phyloP scores from a whole-genome alignment of 2,113 vertebrate species.

The Camarhynchus parvulus region DNA sequence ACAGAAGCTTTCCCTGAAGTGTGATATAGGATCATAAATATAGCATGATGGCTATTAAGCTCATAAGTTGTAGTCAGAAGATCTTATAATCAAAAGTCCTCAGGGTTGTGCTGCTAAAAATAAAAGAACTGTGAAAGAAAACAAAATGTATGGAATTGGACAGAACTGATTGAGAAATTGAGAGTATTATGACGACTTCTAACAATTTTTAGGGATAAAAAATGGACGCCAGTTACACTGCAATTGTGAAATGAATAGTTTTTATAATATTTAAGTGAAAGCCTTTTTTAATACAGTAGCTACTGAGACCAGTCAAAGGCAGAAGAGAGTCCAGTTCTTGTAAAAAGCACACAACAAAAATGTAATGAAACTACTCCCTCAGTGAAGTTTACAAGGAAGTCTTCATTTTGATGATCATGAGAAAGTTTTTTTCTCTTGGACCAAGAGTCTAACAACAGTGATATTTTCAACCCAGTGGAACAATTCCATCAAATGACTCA shows the following conservation, averaged over 20 bases:
- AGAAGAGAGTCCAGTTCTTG: not conserved
- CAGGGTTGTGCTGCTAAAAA: not conserved
- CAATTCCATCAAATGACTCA: not conserved
- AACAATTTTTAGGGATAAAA: not conserved
- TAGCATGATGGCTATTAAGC: slow-evolving; percentile 42
- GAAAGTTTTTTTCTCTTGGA: not conserved
- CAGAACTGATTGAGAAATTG: not conserved
- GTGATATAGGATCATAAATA: slow-evolving; percentile 70
- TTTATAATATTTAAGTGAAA: not conserved
- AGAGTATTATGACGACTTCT: not conserved
- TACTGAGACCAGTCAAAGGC: not conserved
- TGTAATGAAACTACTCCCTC: not conserved
- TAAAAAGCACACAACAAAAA: not conserved
- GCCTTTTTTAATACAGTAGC: not conserved
- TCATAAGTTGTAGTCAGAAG: slow-evolving; percentile 17
- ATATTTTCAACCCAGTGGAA: not conserved
- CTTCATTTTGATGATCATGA: not conserved
- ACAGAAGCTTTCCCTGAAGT: slow-evolving; percentile 56
- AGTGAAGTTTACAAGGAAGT: not conserved
- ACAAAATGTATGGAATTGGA: not conserved
- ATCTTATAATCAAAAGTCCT: slow-evolving; percentile 41
- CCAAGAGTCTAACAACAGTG: not conserved
- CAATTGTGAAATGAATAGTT: not conserved
- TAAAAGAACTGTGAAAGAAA: not conserved
- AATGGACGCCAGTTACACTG: not conserved